Percentiles rank a stretch among this genome's conserved stretches.
phyloP scores from a whole-genome alignment of 37 sponge, comb jelly and placozoan species.

The Axinella damicornis region DNA sequence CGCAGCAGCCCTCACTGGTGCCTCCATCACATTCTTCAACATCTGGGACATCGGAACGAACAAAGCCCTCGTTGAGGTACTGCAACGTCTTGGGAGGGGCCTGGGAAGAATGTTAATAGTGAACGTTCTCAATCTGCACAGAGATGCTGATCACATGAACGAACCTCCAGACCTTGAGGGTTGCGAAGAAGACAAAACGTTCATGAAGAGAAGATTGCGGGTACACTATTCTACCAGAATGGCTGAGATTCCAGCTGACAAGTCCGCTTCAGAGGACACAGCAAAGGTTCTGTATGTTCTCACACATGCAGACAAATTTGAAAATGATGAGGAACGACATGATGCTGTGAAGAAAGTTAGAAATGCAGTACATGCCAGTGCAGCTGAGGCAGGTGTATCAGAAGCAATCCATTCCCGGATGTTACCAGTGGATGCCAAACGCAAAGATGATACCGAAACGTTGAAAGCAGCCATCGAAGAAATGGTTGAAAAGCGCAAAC shows the following conservation, averaged over 20 bases:
- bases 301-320: conserved; percentile 24
- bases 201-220: too few species aligned
- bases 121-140: too few species aligned
- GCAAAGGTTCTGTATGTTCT: background rate
- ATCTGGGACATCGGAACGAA: conserved; percentile 1
- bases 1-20: too few species aligned
- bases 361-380: background rate
- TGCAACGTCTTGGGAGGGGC: background rate
- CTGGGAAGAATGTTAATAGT: too few species aligned
- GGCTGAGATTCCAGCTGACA: too few species aligned
- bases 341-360: background rate
- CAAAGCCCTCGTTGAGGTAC: conserved; percentile 3
- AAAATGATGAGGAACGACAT: background rate
- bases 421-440: conserved; percentile 4
- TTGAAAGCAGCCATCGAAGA: background rate
- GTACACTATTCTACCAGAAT: too few species aligned
- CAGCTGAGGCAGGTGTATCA: background rate
- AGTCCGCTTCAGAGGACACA: background rate
- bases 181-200: too few species aligned
- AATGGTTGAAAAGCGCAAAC: background rate
- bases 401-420: background rate
- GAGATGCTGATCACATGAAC: too few species aligned
- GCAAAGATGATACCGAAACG: background rate
- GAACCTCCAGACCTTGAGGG: too few species aligned
- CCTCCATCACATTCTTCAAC: background rate